Base-by-base conservation (phyloP, 2,797 vertebrate species). In the Mionectes olivaceus region DNA sequence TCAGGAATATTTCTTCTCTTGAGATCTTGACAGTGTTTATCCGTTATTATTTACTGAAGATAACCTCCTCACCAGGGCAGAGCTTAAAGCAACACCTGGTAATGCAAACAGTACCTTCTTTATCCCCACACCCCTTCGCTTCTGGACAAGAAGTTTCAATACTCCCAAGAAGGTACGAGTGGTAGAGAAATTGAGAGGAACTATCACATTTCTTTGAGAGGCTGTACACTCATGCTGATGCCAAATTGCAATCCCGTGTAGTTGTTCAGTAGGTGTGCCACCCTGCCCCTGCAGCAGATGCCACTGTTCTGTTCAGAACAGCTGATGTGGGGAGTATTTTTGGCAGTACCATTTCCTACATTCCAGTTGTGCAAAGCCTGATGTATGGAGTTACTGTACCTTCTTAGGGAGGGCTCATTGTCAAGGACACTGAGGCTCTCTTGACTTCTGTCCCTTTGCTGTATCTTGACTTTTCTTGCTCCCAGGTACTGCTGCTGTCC, bases 31-130 rank as follows among this genome's bases (percentile, higher is more conserved):
- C 46, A 59, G 39, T 93, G 61, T 86, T 90, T 95, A 76, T 90
- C 75, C 9, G 4, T 76, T 95, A 43, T 78, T 95, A 21, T 96
- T 93, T 95, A 83, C 87, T 15, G 13, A 79, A 95, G 92, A 94
- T 96, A 96, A 95, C 82, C 71, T 84, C 85, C 61, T 83, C 68
- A 90, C 44, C 44, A 64, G 70, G 30, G 24, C 74, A 83, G 27
- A 65, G 41, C 57, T 89, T 90, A 88, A 95, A 87, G 25, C 61
- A 81, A 55, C 59, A 87, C 61, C 77, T 87, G 61, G 68, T 83
- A 64, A 7, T 19, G 3, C 43, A 87, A 77, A 83, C 24, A 63
- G 37, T 41, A 41, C 19, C 10, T 4, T 46, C 50, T 83, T 87
- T 74, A 74, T 9, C 17, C 47, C 43, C 39, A 47, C 24, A 41